phyloP scores from a whole-genome alignment of 1,140 invertebrate genomes.

The Oppia nitens region DNA sequence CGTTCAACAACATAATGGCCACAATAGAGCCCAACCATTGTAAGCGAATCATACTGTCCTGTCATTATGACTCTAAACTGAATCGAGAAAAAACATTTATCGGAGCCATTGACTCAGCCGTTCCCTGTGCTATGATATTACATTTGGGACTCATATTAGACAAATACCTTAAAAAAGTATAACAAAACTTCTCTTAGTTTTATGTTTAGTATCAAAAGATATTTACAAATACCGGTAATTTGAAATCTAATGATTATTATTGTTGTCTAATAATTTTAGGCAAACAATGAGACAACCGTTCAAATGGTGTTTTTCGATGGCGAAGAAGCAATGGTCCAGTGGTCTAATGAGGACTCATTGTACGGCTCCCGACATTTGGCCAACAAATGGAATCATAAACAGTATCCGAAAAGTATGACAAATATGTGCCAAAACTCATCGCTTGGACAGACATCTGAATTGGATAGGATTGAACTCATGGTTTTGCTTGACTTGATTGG shows the following conservation, averaged over 20 bases:
- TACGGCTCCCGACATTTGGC: constrained; percentile 89
- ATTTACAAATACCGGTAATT: not conserved
- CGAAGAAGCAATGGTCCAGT: constrained; percentile 82
- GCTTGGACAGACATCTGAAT: constrained; percentile 9
- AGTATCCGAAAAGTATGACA: not conserved
- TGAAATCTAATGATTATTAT: not conserved
- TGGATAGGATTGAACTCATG: constrained; percentile 42
- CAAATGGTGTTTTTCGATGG: constrained; percentile 96
- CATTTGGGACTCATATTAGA: constrained; percentile 46
- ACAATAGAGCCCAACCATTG: constrained; percentile 61
- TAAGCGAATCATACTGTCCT: constrained; percentile 63
- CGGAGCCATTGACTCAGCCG: constrained; percentile 89
- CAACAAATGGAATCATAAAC: constrained; percentile 25
- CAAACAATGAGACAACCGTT: constrained; percentile 37
- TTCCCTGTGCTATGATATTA: constrained; percentile 88
- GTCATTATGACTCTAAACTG: constrained; percentile 85
- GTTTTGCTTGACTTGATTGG: constrained; percentile 87
- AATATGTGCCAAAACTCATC: not conserved
- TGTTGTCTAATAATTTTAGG: not conserved
- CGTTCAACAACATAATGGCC: constrained; percentile 71
- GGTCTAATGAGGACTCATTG: constrained; percentile 74
- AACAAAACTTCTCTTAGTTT: not conserved
- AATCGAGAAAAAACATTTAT: constrained; percentile 45
- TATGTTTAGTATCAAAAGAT: not conserved
- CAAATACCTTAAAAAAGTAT: constrained; percentile 10